Base-by-base conservation (phyloP, 2,113 vertebrate genomes). In the Callipepla californica region DNA sequence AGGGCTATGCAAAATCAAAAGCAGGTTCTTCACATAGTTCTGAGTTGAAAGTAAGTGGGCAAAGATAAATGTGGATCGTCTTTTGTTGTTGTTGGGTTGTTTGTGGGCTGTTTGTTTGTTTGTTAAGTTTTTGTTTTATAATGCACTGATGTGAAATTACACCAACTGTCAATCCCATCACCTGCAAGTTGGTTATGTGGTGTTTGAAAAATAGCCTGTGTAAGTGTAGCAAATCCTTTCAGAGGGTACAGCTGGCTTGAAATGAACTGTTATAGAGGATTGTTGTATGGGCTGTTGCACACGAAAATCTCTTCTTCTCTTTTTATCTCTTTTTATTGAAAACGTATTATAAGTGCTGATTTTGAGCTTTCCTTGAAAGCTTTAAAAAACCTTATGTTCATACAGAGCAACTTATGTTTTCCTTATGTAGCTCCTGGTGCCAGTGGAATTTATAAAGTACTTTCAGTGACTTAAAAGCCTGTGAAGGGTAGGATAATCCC, bases 381-480 rank as follows among this genome's bases (percentile, higher is more conserved):
- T 91, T 93, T 76, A 91, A 81, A 78, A 93, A 51, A 25, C 42
- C 53, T 89, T 66, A 62, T 7, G 22, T 38, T 92, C 45, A 5
- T 85, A 79, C n/a, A 94, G 48, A 87, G 30, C 40, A 89, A 53
- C 58, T 95, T 92, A 89, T 92, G 94, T 48, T 92, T 94, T 95
- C 93, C 92, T 95, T 89, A 95, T 94, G 93, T 80, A 92, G 53
- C 87, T 95, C 21, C 85, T 82, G 87, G 55, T 89, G 87, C 90
- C 94, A 96, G 70, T 81, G 78, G 70, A 91, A 94, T 89, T 94
- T 94, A 77, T 92, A 80, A 82, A 87, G 93, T 69, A 72, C 67
- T 92, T 82, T 92, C 89, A 95, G 50, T 2, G 12, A 80, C 75
- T 80, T 96, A 87, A 92, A 94, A 95, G 63, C 19, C 63, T 19